phyloP scores from a whole-genome alignment of 92 coral and sea anemone genomes.

The Zoanthus gigantus region DNA sequence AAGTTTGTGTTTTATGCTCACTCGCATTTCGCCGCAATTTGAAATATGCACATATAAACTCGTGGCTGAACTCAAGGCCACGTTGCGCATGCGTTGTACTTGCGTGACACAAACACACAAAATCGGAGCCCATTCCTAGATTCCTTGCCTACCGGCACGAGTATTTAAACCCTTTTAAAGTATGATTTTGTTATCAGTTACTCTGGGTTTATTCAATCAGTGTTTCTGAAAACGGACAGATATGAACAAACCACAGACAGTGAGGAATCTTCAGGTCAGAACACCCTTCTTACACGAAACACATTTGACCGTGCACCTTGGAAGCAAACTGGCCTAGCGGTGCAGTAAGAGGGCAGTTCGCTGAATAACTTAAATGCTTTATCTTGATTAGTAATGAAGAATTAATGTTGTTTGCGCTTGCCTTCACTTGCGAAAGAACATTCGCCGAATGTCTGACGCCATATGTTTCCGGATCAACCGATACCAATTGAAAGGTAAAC shows the following conservation, averaged over 20 bases:
- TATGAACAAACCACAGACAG: not conserved
- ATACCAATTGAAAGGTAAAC: not conserved
- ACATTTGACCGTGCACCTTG: not conserved
- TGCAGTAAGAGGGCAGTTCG: not conserved
- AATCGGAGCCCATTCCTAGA: too few species aligned
- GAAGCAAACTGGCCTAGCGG: not conserved
- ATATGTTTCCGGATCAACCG: constrained; percentile 31
- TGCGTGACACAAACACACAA: too few species aligned
- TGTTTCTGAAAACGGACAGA: not conserved
- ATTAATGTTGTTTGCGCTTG: not conserved
- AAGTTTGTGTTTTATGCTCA: too few species aligned
- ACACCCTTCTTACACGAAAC: not conserved
- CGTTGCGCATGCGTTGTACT: too few species aligned
- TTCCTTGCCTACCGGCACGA: too few species aligned
- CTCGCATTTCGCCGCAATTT: too few species aligned
- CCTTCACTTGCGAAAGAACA: not conserved
- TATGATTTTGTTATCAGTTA: too few species aligned
- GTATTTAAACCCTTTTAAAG: too few species aligned
- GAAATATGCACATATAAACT: too few species aligned
- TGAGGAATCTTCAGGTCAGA: not conserved
- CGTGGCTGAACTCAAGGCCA: too few species aligned
- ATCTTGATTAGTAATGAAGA: not conserved
- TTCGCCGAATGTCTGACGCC: constrained; percentile 12
- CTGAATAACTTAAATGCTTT: not conserved
- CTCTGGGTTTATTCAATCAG: too few species aligned